Evolutionary conservation across 2,797 vertebrate genomes (phyloP).

Genomic region (Otolemur crassicaudatus): DNA sequence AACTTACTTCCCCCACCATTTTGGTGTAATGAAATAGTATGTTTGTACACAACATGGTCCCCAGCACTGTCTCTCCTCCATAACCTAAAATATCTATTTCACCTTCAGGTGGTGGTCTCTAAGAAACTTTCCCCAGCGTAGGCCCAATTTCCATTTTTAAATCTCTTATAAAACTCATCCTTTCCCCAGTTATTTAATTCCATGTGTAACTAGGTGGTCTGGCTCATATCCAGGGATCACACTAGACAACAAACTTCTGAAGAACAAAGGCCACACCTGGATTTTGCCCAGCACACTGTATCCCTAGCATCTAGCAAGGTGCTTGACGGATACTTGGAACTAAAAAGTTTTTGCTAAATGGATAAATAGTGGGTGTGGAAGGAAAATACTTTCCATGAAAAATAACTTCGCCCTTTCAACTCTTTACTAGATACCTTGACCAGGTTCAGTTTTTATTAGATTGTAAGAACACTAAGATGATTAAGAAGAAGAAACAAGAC

Average conservation of each 20-base stretch:
- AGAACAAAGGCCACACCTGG: neutral
- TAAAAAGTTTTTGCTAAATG: neutral
- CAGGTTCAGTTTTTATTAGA: neutral
- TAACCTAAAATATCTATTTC: no score
- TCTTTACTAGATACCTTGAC: neutral
- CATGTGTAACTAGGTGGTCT: neutral
- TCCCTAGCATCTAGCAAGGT: neutral
- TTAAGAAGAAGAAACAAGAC: neutral
- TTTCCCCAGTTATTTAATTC: neutral
- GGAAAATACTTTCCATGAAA: neutral
- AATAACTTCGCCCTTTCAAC: neutral
- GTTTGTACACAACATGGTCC: neutral
- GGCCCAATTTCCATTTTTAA: neutral
- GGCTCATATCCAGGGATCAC: neutral
- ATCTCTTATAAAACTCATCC: neutral
- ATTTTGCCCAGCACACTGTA: neutral
- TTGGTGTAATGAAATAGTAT: neutral
- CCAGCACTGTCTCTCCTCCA: neutral
- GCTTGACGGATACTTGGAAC: neutral
- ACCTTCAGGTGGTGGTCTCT: neutral
- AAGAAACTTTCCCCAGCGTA: neutral
- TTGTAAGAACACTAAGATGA: neutral
- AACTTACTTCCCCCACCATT: neutral
- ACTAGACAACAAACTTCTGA: neutral
- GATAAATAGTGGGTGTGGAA: neutral